phyloP scores from a whole-genome alignment of 2,113 vertebrate species.

The Balaenoptera acutorostrata region DNA sequence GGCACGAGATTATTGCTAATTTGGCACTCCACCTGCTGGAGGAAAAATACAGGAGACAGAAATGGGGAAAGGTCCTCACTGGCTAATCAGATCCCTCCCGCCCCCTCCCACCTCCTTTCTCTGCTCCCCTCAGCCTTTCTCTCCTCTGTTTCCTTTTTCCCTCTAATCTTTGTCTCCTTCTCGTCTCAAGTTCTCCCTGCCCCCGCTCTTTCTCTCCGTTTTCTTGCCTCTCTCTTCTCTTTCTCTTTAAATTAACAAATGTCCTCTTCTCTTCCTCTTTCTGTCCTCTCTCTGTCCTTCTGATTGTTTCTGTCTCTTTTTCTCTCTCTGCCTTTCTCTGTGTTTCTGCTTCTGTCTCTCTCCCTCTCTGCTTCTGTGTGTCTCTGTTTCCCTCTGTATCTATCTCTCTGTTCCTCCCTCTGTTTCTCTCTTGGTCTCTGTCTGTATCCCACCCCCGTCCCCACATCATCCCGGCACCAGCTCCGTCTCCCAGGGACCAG shows the following conservation, averaged over 20 bases:
- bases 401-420: not conserved
- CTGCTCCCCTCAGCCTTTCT: not conserved
- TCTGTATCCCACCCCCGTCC: not conserved
- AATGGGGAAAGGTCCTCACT: rapidly evolving
- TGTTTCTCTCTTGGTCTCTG: not conserved
- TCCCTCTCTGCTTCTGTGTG: not conserved
- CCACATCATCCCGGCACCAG: constrained; percentile 23
- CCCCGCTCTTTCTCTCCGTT: too few relatives aligned
- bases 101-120: not conserved
- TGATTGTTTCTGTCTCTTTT: too few relatives aligned
- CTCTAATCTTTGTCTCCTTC: not conserved
- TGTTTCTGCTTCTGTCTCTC: not conserved
- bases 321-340: not conserved
- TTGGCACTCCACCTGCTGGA: not conserved
- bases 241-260: not conserved
- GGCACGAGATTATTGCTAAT: not conserved
- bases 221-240: not conserved
- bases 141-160: not conserved
- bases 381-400: not conserved
- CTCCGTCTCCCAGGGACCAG: not conserved
- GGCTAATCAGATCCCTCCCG: not conserved
- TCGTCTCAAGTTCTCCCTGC: too few relatives aligned
- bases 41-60: not conserved
- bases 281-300: not conserved
- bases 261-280: not conserved